Percentiles rank a stretch among this genome's conserved stretches.
phyloP scores from a whole-genome alignment of 2,888 invertebrate species.

The Pristionchus mayeri region DNA sequence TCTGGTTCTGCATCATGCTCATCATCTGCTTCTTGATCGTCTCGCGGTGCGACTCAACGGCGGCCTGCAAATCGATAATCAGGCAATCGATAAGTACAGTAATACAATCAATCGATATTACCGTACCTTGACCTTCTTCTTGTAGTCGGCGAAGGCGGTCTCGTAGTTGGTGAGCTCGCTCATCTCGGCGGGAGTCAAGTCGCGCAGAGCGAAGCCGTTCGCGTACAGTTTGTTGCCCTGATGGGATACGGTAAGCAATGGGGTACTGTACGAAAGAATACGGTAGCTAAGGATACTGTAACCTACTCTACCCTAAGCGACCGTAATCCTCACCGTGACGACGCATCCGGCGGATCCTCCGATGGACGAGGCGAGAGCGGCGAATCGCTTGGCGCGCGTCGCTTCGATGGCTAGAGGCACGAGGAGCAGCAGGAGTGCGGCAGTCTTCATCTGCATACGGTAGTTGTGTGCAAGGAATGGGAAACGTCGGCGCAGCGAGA shows the following conservation, averaged over 20 bases:
- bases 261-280: not conserved
- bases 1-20: not conserved
- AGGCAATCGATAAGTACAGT: not conserved
- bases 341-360: conserved; percentile 73
- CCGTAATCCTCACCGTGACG: conserved; percentile 63
- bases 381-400: conserved; percentile 54
- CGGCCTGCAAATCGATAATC: conserved; percentile 33
- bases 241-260: not conserved
- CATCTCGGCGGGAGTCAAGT: conserved; percentile 67
- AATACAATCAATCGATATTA: not conserved
- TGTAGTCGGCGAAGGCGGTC: conserved; percentile 64
- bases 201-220: conserved; percentile 69
- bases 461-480: not conserved
- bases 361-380: conserved; percentile 63
- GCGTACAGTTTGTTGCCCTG: conserved; percentile 69
- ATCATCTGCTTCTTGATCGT: conserved; percentile 49
- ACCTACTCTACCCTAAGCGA: not conserved
- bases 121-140: conserved; percentile 54
- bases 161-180: conserved; percentile 62
- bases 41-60: conserved; percentile 37
- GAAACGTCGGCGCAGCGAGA: not conserved
- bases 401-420: conserved; percentile 29
- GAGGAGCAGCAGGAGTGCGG: conserved; percentile 38
- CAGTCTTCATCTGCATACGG: conserved; percentile 30
- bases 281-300: not conserved